Evolutionary conservation across 2,888 invertebrate genomes (phyloP).

Genomic region (Scrobipalpa atriplicella): DNA sequence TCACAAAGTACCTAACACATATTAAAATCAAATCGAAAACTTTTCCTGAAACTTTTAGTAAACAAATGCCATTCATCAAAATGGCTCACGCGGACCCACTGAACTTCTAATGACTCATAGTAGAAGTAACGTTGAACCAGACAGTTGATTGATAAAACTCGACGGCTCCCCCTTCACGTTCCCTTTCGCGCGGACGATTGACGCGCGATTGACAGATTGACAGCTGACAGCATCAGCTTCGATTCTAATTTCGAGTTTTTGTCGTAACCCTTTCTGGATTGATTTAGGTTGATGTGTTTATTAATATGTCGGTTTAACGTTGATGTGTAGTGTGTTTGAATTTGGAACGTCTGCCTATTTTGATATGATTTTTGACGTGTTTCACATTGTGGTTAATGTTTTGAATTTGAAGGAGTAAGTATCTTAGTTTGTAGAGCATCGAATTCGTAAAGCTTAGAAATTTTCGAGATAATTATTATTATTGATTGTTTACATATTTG

Average conservation of each 20-base stretch:
- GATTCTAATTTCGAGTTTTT: slow-evolving; percentile 35
- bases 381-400: slow-evolving; percentile 1
- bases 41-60: not conserved
- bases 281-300: slow-evolving; percentile 28
- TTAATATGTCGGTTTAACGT: slow-evolving; percentile 11
- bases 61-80: slow-evolving; percentile 1
- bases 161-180: slow-evolving; percentile 19
- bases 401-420: not conserved
- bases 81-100: not conserved
- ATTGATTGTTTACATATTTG: too few relatives aligned
- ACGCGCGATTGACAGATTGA: slow-evolving; percentile 38
- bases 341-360: not conserved
- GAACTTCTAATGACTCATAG: slow-evolving; percentile 22
- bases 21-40: not conserved
- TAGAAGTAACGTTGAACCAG: slow-evolving; percentile 22
- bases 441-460: too few relatives aligned
- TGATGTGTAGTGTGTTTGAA: slow-evolving; percentile 14
- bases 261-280: slow-evolving; percentile 29
- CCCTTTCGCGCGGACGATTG: slow-evolving; percentile 21
- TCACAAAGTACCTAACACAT: too few relatives aligned
- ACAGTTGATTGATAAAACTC: slow-evolving; percentile 39
- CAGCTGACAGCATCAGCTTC: slow-evolving; percentile 35
- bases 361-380: slow-evolving; percentile 11
- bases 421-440: not conserved
- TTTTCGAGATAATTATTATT: too few relatives aligned